Base-by-base conservation (phyloP, 2,888 invertebrate genomes). In the Phalangium opilio region DNA sequence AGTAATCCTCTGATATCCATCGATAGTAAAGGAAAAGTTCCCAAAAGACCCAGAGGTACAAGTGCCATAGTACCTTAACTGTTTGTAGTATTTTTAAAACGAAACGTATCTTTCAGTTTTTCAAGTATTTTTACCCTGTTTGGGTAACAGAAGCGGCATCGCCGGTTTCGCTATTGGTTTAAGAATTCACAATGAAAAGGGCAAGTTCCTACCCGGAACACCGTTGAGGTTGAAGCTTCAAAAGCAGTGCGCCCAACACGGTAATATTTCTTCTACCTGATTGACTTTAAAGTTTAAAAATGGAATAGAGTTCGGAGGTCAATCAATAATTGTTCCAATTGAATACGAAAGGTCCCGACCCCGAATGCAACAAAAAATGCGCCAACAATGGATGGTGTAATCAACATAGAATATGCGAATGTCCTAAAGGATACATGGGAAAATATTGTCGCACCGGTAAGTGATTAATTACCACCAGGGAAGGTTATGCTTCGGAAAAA, bases 161-260 rank as follows among this genome's bases (percentile, higher is more conserved):
- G 87, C 85, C 35, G 79, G 81, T 56, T 86, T 90, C 68, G 81
- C 80, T 59, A 82, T 89, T 64, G 85, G 87, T 54, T 72, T 90
- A 58, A 74, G 81, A 60, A 82, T 90, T 62, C 44, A 52, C 19
- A 50, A 47, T 19, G 75, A 81, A 58, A 79, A 79, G 66, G 81
- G 82, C 53, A 75, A 77, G 64, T 78, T 83, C 54, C 70, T 89
- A 59, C 80, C 81, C 63, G 87, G 87, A 62, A 89, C 86, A 62
- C 89, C 89, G 51, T 71, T 90, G 61, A 75, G 84, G 62, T 74
- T 89, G 64, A 80, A 79, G 69, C 75, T 89, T 65, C 78, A 83
- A 70, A 89, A 89, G 77, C 87, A 89, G 75, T 90, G 89, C 75
- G 80, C 83, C 68, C 82, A 83, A 74, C 81, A 83, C 78, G 83